Base-by-base conservation (phyloP, 2,888 invertebrate genomes). In the Anaspis maculata region DNA sequence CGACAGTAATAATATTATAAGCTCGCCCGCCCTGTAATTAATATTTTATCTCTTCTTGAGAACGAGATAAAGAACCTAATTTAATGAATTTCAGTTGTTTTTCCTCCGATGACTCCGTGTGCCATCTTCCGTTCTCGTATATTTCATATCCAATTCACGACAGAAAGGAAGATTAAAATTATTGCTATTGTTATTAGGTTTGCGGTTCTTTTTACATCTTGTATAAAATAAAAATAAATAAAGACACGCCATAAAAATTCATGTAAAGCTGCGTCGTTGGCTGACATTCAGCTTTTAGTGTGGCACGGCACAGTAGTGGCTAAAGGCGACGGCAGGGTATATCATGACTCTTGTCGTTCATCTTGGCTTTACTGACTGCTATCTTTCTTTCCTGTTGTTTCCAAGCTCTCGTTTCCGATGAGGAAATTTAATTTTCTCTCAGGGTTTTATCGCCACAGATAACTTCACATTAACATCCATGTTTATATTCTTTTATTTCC, bases 401-500 rank as follows among this genome's bases (percentile, higher is more conserved):
- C 41, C 41, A 33, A 37, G 34, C 23, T 28, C 19, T 21, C 40
- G 39, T 39, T 45, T 43, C 41, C 45, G 39, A 33, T 34, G 43
- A 39, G 45, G 43, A 45, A 45, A 45, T 45, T 45, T 43, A 45
- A 45, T 45, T 45, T 45, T 45, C 43, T 39, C 43, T 35, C 35
- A 19, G 21, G 37, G 36, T 42, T 44, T 39, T 42, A 39, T 36
- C 42, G 39, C 21, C 25, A 25, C 34, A 39, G 41, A 41, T 41
- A 41, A 41, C 32, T 32, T 16, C 27, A 34, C 39, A 35, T 35
- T 39, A 37, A 33, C 33, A 37, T 37, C 37, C 25, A 26, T 35
- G 35, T 30, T 30, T 30, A 30, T 36, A 30, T 30, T 36, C 30
- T 31, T 29, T 36, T 36, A 30, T 6, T 19, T 19, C 19, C 6